Evolutionary conservation across 2,888 invertebrate genomes (phyloP).

Genomic region (Eulithis prunata): DNA sequence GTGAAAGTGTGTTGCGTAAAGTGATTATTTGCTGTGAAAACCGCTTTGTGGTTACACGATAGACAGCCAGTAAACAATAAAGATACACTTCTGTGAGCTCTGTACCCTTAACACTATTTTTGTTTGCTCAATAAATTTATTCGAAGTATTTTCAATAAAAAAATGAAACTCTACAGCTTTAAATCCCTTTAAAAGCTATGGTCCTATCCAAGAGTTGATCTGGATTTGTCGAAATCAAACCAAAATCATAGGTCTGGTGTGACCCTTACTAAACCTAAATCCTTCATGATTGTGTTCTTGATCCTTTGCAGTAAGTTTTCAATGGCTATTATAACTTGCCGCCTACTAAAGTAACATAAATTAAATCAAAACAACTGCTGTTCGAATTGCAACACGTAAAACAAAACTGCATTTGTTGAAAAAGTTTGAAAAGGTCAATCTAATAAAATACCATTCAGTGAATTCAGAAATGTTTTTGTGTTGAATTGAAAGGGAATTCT

Average conservation of each 20-base stretch:
- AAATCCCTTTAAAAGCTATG: too few relatives aligned
- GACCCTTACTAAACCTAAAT: too few relatives aligned
- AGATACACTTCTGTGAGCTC: constrained; percentile 12
- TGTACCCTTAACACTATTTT: neutral
- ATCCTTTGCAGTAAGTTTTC: too few relatives aligned
- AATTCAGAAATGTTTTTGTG: constrained; percentile 28
- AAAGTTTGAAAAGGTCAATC: constrained; percentile 34
- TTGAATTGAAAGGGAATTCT: constrained; percentile 10
- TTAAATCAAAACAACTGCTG: too few relatives aligned
- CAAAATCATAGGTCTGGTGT: too few relatives aligned
- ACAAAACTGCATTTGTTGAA: constrained; percentile 26
- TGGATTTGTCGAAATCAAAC: too few relatives aligned
- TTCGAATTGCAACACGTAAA: neutral
- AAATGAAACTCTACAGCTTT: too few relatives aligned
- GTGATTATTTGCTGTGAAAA: constrained; percentile 41
- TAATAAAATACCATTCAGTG: constrained; percentile 6
- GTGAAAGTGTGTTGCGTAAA: constrained; percentile 41
- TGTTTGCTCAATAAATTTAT: neutral
- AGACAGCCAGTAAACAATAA: constrained; percentile 37
- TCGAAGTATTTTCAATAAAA: too few relatives aligned
- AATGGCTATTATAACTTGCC: too few relatives aligned
- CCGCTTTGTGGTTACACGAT: constrained; percentile 34
- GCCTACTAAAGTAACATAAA: too few relatives aligned
- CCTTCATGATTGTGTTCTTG: too few relatives aligned
- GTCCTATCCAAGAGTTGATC: too few relatives aligned